Conservation (phyloP, 2,797 vertebrate genomes). For the Eulemur albifrons region DNA sequence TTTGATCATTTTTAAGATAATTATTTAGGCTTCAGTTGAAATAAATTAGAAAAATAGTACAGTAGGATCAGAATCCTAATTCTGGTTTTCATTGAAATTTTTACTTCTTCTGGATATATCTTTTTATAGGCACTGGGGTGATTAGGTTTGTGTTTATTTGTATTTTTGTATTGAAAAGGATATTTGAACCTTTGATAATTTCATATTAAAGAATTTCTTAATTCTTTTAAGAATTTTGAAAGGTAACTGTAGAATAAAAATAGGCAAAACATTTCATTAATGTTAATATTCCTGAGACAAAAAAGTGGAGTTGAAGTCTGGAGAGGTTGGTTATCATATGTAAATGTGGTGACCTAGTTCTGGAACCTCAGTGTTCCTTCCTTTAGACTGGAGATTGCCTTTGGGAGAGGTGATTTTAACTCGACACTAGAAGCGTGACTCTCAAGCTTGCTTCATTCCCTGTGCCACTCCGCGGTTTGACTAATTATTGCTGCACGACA, state of each 20-base stretch:
- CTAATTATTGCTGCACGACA: background rate
- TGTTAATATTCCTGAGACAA: background rate
- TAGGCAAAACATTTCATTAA: background rate
- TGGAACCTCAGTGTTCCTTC: background rate
- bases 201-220: background rate
- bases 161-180: background rate
- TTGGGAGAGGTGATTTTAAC: background rate
- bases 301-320: background rate
- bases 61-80: background rate
- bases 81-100: background rate
- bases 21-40: background rate
- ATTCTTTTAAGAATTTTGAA: conserved; percentile 25
- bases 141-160: background rate
- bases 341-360: background rate
- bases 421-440: background rate
- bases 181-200: background rate
- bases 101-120: background rate
- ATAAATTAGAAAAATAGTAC: background rate
- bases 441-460: background rate
- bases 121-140: background rate
- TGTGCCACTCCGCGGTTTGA: background rate
- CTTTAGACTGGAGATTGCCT: background rate
- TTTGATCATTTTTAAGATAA: background rate
- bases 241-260: background rate
- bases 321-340: background rate